Percentiles rank a stretch among this genome's conserved stretches.
Evolutionary conservation across 2,113 vertebrate species (phyloP).

Genomic region (Petrocephalus microphthalmus): DNA sequence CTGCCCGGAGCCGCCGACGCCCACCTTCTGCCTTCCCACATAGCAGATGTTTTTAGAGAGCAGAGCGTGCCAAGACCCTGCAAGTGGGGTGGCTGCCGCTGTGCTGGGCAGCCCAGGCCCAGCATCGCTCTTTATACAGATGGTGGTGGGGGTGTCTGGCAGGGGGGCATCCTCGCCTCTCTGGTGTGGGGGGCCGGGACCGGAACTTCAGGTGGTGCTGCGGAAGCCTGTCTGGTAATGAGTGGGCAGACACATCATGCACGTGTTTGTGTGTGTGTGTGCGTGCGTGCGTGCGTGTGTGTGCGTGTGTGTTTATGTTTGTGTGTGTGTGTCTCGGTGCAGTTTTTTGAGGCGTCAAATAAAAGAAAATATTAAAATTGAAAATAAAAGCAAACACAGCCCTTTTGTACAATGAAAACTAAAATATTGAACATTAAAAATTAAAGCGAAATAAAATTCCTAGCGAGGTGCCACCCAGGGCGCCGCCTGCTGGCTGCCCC

Average conservation of each 20-base stretch:
- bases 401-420: background rate
- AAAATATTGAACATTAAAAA: background rate
- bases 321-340: no score
- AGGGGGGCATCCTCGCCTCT: background rate
- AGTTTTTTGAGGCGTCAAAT: background rate
- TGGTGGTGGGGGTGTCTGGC: background rate
- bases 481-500: background rate
- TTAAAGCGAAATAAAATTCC: background rate
- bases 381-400: background rate
- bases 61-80: conserved; percentile 44
- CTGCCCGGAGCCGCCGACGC: conserved; percentile 50
- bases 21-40: conserved; percentile 58
- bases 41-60: conserved; percentile 62
- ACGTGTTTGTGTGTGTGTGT: background rate
- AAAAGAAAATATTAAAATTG: background rate
- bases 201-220: background rate
- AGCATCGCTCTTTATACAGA: background rate
- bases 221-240: background rate
- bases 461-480: background rate
- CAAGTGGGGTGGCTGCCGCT: conserved; percentile 25
- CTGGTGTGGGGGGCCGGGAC: background rate
- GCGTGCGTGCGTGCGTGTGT: background rate
- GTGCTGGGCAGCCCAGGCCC: conserved; percentile 4
- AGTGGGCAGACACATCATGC: background rate
- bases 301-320: background rate